Evolutionary conservation across 2,888 invertebrate species (phyloP).

Genomic region (Creontiades dilutus): DNA sequence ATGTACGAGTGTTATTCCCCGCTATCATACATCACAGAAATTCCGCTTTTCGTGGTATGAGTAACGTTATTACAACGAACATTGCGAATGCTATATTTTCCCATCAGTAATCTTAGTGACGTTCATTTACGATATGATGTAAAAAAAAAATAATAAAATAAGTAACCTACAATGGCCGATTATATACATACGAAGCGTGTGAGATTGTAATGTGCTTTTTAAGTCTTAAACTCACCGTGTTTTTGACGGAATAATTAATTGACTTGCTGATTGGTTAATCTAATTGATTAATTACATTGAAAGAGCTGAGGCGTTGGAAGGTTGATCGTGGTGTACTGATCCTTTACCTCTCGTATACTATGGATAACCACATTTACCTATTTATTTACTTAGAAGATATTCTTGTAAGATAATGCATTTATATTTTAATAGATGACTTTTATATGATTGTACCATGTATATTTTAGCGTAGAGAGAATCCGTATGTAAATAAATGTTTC

Average conservation of each 20-base stretch:
- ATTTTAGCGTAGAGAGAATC: slow-evolving; percentile 42
- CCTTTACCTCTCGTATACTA: slow-evolving; percentile 45
- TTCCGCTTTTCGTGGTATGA: not conserved
- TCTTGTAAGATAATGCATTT: slow-evolving; percentile 61
- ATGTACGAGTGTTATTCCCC: not conserved
- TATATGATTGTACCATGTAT: slow-evolving; percentile 53
- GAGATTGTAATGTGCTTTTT: not conserved
- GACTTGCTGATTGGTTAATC: not conserved
- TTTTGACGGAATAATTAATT: not conserved
- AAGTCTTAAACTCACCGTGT: not conserved
- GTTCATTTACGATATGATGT: not conserved
- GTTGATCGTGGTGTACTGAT: slow-evolving; percentile 52
- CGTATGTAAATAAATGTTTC: slow-evolving; percentile 56
- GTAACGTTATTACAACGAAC: not conserved
- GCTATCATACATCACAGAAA: not conserved
- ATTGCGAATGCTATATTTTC: not conserved
- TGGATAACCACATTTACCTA: slow-evolving; percentile 35
- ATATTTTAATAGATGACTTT: slow-evolving; percentile 62
- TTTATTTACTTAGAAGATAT: slow-evolving; percentile 57
- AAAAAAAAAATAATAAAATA: not conserved
- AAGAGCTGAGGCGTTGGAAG: slow-evolving; percentile 19
- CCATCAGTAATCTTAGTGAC: not conserved
- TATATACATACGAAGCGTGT: not conserved
- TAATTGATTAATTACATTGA: not conserved
- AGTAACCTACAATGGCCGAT: not conserved